Conservation (phyloP, 2,113 vertebrate species). For the Dipodomys ordii region DNA sequence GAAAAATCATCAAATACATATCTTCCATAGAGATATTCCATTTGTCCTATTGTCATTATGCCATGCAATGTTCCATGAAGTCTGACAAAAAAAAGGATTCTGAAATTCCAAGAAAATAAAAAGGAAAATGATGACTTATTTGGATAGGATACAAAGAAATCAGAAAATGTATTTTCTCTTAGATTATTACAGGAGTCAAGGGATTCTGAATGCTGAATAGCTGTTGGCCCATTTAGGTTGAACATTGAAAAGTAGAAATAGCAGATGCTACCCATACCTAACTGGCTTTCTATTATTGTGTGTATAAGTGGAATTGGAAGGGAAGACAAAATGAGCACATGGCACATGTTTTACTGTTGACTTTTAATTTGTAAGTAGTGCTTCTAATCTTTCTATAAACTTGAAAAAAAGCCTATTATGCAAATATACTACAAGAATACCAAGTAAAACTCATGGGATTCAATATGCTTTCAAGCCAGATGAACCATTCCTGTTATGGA, state of each 20-base stretch:
- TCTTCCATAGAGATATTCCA: neutral
- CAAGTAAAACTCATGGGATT: neutral
- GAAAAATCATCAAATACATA: neutral
- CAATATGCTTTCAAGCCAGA: neutral
- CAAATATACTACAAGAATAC: neutral
- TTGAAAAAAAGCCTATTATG: neutral
- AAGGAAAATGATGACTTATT: neutral
- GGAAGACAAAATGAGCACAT: neutral
- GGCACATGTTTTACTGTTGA: neutral
- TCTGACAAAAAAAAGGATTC: neutral
- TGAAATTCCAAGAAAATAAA: neutral
- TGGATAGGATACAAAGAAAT: fast-evolving
- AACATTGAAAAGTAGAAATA: neutral
- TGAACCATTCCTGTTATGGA: neutral
- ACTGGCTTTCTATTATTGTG: too few relatives aligned
- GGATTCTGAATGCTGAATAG: fast-evolving
- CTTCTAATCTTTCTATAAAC: neutral
- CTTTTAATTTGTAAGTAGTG: neutral
- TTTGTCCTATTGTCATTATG: neutral
- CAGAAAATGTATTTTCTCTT: neutral
- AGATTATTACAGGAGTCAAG: neutral
- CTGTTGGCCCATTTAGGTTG: neutral
- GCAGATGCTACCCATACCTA: neutral
- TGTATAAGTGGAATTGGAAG: neutral
- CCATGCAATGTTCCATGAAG: neutral